These are phyloP conservation scores for Stylophora pistillata DNA, from an alignment of 64 coral and sea anemone species.

Conservation along the genomic window DNA sequence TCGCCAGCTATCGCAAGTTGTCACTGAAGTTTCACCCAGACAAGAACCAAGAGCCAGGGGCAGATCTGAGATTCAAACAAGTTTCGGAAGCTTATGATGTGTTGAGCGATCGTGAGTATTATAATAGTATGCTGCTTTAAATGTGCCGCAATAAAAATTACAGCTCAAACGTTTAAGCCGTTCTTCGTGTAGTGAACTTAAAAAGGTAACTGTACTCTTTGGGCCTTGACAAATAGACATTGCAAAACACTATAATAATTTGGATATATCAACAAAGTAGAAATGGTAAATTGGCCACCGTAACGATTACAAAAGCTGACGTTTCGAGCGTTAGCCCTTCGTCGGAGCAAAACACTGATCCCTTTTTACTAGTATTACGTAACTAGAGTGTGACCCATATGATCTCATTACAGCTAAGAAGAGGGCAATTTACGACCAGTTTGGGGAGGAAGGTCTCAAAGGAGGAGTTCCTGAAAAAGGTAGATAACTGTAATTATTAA, in stretches of 20 bases:
- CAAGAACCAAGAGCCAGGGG: conserved; percentile 88
- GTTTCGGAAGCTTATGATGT: conserved; percentile 97
- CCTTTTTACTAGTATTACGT: no score
- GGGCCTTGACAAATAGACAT: no score
- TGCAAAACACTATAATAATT: no score
- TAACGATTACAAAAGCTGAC: no score
- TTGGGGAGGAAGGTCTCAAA: conserved; percentile 96
- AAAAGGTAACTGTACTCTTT: no score
- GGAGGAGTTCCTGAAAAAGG: conserved; percentile 97
- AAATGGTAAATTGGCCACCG: no score
- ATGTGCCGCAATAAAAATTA: neutral
- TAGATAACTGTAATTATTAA: conserved; percentile 6
- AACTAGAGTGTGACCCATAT: neutral
- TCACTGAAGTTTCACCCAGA: conserved; percentile 97
- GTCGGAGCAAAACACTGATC: no score
- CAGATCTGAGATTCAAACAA: conserved; percentile 92
- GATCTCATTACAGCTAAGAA: conserved; percentile 71
- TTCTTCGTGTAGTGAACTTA: no score
- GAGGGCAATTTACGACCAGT: conserved; percentile 96
- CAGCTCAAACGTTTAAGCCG: neutral
- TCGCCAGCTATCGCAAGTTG: conserved; percentile 91
- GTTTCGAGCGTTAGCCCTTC: no score
- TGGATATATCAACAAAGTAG: no score
- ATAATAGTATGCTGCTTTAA: neutral
- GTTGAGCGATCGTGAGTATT: conserved; percentile 95